phyloP scores from a whole-genome alignment of 2,888 invertebrate species.

The Tachina lurida region DNA sequence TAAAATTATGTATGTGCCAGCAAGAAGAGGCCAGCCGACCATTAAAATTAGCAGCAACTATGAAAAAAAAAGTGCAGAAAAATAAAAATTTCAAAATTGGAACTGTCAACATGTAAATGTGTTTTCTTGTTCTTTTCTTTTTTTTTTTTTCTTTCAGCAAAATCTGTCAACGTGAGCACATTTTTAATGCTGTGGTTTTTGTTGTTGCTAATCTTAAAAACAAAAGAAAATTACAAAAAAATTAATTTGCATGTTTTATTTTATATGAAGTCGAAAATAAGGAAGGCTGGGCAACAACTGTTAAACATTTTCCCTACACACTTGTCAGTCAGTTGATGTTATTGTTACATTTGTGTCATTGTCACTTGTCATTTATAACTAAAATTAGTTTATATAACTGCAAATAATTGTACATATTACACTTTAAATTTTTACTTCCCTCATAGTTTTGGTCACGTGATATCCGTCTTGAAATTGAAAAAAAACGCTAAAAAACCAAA shows the following conservation, averaged over 20 bases:
- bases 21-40: conserved; percentile 18
- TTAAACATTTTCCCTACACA: no score
- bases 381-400: no score
- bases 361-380: conserved; percentile 9
- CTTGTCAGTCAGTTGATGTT: background rate
- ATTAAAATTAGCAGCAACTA: conserved; percentile 25
- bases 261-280: no score
- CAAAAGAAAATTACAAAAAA: conserved; percentile 4
- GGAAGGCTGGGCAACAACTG: no score
- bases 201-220: background rate
- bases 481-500: no score
- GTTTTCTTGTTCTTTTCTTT: conserved; percentile 33
- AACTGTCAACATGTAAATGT: conserved; percentile 65
- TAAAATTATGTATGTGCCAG: conserved; percentile 6
- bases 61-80: conserved; percentile 34
- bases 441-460: background rate
- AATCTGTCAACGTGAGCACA: conserved; percentile 59
- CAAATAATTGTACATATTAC: no score
- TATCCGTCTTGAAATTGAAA: no score
- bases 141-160: conserved; percentile 1
- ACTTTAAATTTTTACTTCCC: background rate
- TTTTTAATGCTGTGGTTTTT: conserved; percentile 27
- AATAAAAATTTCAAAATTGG: conserved; percentile 52
- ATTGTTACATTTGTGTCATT: background rate
- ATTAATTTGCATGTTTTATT: no score